Evolutionary conservation across 2,888 invertebrate genomes (phyloP), one percentile per base, ranked within the genome.

Genomic region (Flexamia atlantica): DNA sequence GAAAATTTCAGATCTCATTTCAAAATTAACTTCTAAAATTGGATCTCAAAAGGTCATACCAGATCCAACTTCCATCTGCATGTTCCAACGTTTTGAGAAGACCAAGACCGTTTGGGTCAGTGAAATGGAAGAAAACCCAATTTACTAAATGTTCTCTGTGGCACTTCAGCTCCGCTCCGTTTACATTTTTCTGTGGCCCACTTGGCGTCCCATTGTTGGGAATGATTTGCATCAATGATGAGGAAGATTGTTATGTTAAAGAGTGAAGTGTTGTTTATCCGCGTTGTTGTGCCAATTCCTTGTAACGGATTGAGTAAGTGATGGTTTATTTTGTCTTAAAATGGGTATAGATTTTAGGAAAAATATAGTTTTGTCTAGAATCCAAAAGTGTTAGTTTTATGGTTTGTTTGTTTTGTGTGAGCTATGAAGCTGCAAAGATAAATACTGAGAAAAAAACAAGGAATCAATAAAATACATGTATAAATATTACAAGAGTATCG

Each of bases 41-140:
- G 7, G 20, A 20, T 0, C n/a, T 2, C 32, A 25, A 28, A 53
- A 53, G 10, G 32, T 57, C 4, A 79, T 79, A 30, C 79, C 79
- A 7, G 57, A 79, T 20, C 17, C 32, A 4, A 7, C 32, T n/a
- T 20, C 28, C 1, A 57, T 79, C n/a, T 32, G 17, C 4, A 36
- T 79, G 79, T 79, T 79, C 57, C 79, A 79, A 36, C 57, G 79
- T 23, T 79, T 79, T 28, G 79, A 57, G 57, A 79, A 79, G 36
- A 79, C 79, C 17, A 79, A 30, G 30, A 79, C 50, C 20, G 57
- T 79, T 5, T 79, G 79, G 79, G 74, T 28, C 7, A 64, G 17
- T 14, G 64, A 64, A 17, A 1, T 30, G 5, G 64, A 28, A 64
- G 64, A 28, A 64, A 12, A 28, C 10, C n/a, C 64, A 1, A 9